phyloP scores from a whole-genome alignment of 2,888 invertebrate species.

The Drosophila seclusa region DNA sequence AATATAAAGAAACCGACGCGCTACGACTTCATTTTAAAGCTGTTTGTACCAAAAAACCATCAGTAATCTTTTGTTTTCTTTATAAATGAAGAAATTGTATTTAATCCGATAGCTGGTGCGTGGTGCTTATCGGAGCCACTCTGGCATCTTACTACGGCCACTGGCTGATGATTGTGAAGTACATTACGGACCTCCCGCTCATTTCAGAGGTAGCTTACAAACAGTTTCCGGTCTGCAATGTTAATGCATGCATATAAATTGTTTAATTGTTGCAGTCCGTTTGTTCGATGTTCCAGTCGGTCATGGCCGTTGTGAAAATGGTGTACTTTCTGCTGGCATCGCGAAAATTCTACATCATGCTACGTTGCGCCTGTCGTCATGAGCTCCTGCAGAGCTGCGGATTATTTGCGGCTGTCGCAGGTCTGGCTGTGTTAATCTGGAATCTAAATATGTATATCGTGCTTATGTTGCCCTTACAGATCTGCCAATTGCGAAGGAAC shows the following conservation, averaged over 20 bases:
- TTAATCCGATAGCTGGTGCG: slow-evolving; percentile 56
- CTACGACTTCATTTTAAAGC: slow-evolving; percentile 49
- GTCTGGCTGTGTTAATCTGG: slow-evolving; percentile 11
- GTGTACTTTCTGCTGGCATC: slow-evolving; percentile 69
- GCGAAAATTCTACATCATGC: slow-evolving; percentile 55
- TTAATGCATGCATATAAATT: slow-evolving; percentile 33
- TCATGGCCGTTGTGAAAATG: slow-evolving; percentile 67
- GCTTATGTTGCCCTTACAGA: slow-evolving; percentile 42
- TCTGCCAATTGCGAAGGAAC: slow-evolving; percentile 48
- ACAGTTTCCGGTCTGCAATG: neutral
- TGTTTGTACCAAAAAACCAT: slow-evolving; percentile 46
- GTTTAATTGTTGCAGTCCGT: slow-evolving; percentile 53
- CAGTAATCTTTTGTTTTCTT: neutral
- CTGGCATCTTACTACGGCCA: slow-evolving; percentile 71
- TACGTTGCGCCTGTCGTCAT: slow-evolving; percentile 64
- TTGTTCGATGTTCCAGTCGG: slow-evolving; percentile 62
- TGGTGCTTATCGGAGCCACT: slow-evolving; percentile 55
- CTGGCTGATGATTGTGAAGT: slow-evolving; percentile 49
- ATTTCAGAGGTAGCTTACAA: slow-evolving; percentile 63
- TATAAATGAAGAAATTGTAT: neutral
- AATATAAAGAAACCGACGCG: slow-evolving; percentile 63
- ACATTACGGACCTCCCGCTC: slow-evolving; percentile 63
- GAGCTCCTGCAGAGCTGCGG: slow-evolving; percentile 68
- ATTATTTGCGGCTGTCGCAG: slow-evolving; percentile 58
- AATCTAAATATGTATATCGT: neutral